A percentile compares a stretch with the other conserved stretches of the same genome.
These are phyloP conservation scores for Oryzias sinensis DNA, from an alignment of 2,797 vertebrate species.

Conservation along the genomic window DNA sequence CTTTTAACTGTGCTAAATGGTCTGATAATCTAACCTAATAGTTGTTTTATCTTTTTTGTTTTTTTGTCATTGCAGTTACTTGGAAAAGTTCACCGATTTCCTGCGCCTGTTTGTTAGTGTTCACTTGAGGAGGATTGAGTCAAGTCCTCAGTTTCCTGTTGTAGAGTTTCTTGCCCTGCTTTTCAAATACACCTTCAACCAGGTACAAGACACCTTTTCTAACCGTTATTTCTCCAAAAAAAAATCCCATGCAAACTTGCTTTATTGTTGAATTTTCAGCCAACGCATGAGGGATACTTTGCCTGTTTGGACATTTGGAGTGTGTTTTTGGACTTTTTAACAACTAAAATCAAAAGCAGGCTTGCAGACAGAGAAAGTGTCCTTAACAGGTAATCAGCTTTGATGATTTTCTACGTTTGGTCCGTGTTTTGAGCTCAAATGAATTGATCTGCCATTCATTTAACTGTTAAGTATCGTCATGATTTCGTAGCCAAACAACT, in stretches of 20 bases:
- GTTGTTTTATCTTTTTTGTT: not conserved
- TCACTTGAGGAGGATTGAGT: constrained; percentile 94
- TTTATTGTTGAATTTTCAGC: constrained; percentile 70
- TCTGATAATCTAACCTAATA: no score
- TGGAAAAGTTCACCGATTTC: constrained; percentile 99
- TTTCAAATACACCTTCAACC: constrained; percentile 99
- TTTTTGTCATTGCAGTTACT: constrained; percentile 79
- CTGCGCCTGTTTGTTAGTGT: constrained; percentile 96
- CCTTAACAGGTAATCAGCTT: constrained; percentile 85
- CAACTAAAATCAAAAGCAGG: constrained; percentile 94
- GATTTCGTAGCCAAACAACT: no score
- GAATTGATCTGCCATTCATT: not conserved
- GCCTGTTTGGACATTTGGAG: constrained; percentile 98
- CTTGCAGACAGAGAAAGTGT: constrained; percentile 91
- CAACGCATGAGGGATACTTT: constrained; percentile 96
- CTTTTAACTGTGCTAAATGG: no score
- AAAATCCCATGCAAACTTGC: not conserved
- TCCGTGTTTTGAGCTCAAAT: not conserved
- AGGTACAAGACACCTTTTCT: constrained; percentile 77
- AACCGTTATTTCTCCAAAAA: not conserved
- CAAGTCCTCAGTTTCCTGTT: constrained; percentile 94
- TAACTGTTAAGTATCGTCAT: not conserved
- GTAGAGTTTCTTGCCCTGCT: constrained; percentile 94
- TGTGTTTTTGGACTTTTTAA: constrained; percentile 96
- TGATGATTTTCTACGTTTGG: no score